Evolutionary conservation across 2,797 vertebrate species (phyloP), one percentile per base, ranked within the genome.

Genomic region (Mallotus villosus): DNA sequence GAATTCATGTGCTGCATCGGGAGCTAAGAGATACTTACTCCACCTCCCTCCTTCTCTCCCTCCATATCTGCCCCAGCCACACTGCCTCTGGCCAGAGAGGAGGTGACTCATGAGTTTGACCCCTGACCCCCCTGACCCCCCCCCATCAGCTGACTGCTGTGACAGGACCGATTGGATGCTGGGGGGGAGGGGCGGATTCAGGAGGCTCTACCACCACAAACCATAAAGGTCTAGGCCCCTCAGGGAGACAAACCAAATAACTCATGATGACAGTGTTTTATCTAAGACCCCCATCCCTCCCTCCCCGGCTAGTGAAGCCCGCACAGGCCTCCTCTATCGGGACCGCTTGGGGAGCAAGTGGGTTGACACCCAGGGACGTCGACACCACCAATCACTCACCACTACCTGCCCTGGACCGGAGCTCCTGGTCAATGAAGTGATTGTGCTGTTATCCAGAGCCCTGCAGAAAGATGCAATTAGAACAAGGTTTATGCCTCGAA

Each of bases 331-430:
- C 32, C 32, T 5, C 32, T 34, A 7, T 34, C 6, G 32, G 29
- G 32, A 3, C 32, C 6, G 32, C 32, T 32, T 2, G 16, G 25
- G 1, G 61, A 8, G 74, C 46, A 29, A 8, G 37, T 5, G 32
- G 32, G 32, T 34, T 7, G 32, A 34, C 32, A 34, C 32, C 32
- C 49, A 19, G 5, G 11, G 60, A 29, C 46, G 14, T 29, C 55
- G 21, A 34, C 17, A 21, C 24, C 29, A n/a, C 22, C 1, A 6
- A 85, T 86, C 80, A 81, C 88, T 84, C 81, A 89, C 90, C 81
- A 89, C 90, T 90, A 88, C 89, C 77, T 86, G 87, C 89, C 89
- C 86, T 83, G 74, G 55, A 63, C 77, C 81, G 74, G 76, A 75
- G 81, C 68, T 79, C 78, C 29, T 74, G 70, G 77, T 67, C 80